Evolutionary conservation across 2,888 invertebrate genomes (phyloP), one percentile per base, ranked within the genome.

Genomic region (Crematogaster levior): DNA sequence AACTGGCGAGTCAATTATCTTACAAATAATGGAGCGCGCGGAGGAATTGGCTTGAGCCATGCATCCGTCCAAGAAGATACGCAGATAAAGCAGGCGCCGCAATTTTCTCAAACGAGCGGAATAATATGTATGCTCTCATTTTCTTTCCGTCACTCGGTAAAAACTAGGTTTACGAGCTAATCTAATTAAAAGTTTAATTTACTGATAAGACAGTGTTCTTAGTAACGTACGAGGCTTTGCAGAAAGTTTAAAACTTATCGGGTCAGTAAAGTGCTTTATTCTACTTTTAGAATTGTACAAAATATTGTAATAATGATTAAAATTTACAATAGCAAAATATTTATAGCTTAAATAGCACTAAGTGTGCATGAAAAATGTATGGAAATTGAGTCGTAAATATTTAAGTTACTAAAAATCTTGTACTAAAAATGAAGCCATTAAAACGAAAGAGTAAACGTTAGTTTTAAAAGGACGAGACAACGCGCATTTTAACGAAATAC

Each of bases 181-280:
- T 70, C 56, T 77, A 70, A 77, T 77, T 77, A 70, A 77, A 77
- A 77, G 56, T 77, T 77, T 68, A 77, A 77, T 77, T 77, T 77
- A 68, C 56, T 70, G 43, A 46, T 70, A 75, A 79, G 24, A 77
- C 30, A 46, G 24, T 40, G n/a, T 79, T 65, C 43, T 68, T 77
- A 40, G 10, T 66, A 77, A 66, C 56, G 30, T 40, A 43, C 43
- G 7, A 7, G 15, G 12, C 43, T 53, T 68, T 51, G 53, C n/a
- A 40, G 27, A 1, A 66, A 37, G 21, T 40, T 21, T 43, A 68
- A 56, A 77, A 77, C 43, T 68, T 56, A 43, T 68, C 43, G 21
- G 43, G n/a, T 12, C 10, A 43, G 7, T 68, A 68, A 77, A 53
- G 43, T 21, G 18, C 3, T 18, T 27, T 56, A 53, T 30, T 77